Base-by-base conservation (phyloP, 1,140 invertebrate genomes). In the Colletes gigas region DNA sequence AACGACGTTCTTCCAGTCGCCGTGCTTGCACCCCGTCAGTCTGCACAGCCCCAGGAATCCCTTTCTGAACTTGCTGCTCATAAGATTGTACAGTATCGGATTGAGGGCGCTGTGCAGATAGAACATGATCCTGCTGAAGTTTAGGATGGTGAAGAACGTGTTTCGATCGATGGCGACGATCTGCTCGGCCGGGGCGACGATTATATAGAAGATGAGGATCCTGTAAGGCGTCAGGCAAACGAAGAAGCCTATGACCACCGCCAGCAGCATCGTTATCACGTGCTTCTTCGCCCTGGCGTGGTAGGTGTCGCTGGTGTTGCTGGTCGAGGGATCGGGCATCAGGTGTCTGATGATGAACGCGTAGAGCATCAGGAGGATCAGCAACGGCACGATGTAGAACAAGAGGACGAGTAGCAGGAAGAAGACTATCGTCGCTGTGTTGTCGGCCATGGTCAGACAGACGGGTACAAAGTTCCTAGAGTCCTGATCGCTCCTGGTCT, bases 31-130 rank as follows among this genome's bases (percentile, higher is more conserved):
- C 88, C 8, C 92, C 70, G 88, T 83, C 19, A 94, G 90, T 14
- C 94, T 94, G 84, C 96, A 96, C 1, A 97, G 92, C 83, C 94
- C 92, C 21, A 95, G 91, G 86, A 98, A 97, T 5, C 96, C 97
- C 30, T 95, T 94, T 3, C 97, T 94, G 90, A 98, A 98, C 91
- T 97, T 98, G 17, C 96, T 97, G 39, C 96, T 97, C 96, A 97
- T 97, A n/a, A 97, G 92, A 91, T 97, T 97, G 88, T 97, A 97
- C 2, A 97, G 90, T 77, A 97, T 96, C 0, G 97, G 97, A 93
- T 98, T 97, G 59, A 97, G 93, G 9, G 96, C 97, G 0, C 97
- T 97, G 89, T 98, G 98, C 70, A 98, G 93, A 89, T 98, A 98
- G 57, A 97, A 92, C 96, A 98, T 96, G n/a, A 97, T 96, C 81